phyloP scores from a whole-genome alignment of 2,888 invertebrate genomes.

The Agrochola circellaris region DNA sequence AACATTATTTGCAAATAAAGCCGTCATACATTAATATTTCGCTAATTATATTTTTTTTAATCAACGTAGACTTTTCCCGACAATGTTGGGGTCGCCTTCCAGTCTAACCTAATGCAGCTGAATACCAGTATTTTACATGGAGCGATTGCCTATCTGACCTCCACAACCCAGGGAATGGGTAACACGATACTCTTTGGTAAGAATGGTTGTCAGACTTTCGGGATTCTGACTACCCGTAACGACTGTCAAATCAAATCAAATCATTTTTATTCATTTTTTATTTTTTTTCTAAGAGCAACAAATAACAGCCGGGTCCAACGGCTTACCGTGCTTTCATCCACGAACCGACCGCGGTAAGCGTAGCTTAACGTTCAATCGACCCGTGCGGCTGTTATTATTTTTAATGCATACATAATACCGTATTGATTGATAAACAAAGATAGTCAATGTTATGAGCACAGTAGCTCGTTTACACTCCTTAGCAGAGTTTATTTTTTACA shows the following conservation, averaged over 20 bases:
- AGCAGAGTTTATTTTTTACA: too few relatives aligned
- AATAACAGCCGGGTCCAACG: too few relatives aligned
- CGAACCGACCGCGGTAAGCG: too few relatives aligned
- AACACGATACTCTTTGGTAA: not conserved
- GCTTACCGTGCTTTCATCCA: too few relatives aligned
- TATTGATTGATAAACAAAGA: not conserved
- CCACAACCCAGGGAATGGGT: not conserved
- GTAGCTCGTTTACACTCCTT: too few relatives aligned
- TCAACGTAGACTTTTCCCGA: not conserved
- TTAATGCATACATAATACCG: not conserved
- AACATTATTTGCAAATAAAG: slow-evolving; percentile 2
- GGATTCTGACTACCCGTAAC: not conserved
- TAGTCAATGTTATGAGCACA: not conserved
- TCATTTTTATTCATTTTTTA: too few relatives aligned
- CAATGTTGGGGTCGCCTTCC: not conserved
- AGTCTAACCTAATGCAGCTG: not conserved
- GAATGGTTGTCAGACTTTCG: not conserved
- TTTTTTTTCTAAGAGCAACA: too few relatives aligned
- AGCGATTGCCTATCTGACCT: not conserved
- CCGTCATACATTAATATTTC: not conserved
- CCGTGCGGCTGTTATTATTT: too few relatives aligned
- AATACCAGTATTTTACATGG: not conserved
- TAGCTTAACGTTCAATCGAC: too few relatives aligned
- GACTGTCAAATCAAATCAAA: too few relatives aligned
- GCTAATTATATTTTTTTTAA: not conserved